A percentile compares a stretch with the other conserved stretches of the same genome.
phyloP scores from a whole-genome alignment of 2,113 vertebrate species.

The Gymnarchus niloticus region DNA sequence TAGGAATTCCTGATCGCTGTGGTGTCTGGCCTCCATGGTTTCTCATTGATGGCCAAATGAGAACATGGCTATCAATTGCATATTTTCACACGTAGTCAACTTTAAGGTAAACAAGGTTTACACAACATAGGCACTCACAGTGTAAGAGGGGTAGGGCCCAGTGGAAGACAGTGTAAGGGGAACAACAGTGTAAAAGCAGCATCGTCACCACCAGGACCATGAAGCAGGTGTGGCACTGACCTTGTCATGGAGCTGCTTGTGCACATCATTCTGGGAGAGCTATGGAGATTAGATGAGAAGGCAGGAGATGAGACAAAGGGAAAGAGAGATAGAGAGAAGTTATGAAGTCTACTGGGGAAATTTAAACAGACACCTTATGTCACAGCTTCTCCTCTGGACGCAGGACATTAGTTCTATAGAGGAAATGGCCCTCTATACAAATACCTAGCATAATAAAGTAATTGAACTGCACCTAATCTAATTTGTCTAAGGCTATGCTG shows the following conservation, averaged over 20 bases:
- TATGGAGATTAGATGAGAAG: not conserved
- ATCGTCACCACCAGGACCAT: not conserved
- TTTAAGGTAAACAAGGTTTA: not conserved
- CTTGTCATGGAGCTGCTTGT: conserved; percentile 11
- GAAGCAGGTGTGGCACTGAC: not conserved
- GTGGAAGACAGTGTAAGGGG: not conserved
- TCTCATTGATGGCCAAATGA: not conserved
- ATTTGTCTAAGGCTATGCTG: conserved; percentile 5
- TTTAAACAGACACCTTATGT: conserved; percentile 12
- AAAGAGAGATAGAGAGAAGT: not conserved
- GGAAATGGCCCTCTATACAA: conserved; percentile 5
- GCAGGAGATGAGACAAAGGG: not conserved
- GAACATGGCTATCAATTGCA: not conserved
- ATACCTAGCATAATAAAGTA: conserved; percentile 13
- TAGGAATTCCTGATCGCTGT: not conserved
- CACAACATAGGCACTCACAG: not conserved
- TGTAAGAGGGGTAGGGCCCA: not conserved
- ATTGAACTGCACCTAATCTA: conserved; percentile 17
- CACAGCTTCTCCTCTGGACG: not conserved
- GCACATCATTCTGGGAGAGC: not conserved
- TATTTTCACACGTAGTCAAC: not conserved
- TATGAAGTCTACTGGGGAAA: not conserved
- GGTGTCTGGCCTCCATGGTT: not conserved
- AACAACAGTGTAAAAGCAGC: not conserved
- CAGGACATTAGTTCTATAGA: not conserved